Evolutionary conservation across 2,888 invertebrate genomes (phyloP), one percentile per base, ranked within the genome.

Genomic region (Flexamia atlantica): DNA sequence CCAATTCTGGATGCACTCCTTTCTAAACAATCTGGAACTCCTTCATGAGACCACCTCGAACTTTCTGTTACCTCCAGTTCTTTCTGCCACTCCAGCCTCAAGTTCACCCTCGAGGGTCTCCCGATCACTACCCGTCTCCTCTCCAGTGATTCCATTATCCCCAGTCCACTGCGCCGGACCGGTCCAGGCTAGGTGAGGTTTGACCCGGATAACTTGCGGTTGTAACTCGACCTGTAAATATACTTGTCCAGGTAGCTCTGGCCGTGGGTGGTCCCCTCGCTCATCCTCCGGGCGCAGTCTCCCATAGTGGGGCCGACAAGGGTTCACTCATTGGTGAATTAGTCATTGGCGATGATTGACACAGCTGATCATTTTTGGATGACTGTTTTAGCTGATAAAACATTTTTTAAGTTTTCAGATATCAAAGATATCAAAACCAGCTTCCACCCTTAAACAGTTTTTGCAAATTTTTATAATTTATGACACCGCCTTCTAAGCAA

Each of bases 151-250:
- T 64, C 64, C 64, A 64, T 64, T 28, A 64, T 28, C 14, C 0
- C 64, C n/a, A n/a, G n/a, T n/a, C n/a, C n/a, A n/a, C n/a, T n/a
- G n/a, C 64, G 64, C 10, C 28, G 28, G 64, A 30, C 64, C 64
- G 64, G 28, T 25, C 30, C 28, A 3, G 28, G 14, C 30, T 5
- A 23, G 53, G 53, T 10, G 46, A 17, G 12, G 46, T 46, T 46
- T 57, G 57, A 36, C 72, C 42, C 36, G 30, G 79, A 79, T 50
- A 76, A 57, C 79, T 79, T 79, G 79, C 57, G 79, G 79, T 79
- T 30, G 79, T 79, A 79, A 79, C 79, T 57, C 32, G 10, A 79
- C 53, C 79, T 79, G 79, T 28, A 79, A 32, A 79, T 79, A 79
- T n/a, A 57, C 79, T 57, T 79, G 79, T 79, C 76, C 72, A 57